Evolutionary conservation across 2,888 invertebrate genomes (phyloP).

Genomic region (Malacosoma neustria): DNA sequence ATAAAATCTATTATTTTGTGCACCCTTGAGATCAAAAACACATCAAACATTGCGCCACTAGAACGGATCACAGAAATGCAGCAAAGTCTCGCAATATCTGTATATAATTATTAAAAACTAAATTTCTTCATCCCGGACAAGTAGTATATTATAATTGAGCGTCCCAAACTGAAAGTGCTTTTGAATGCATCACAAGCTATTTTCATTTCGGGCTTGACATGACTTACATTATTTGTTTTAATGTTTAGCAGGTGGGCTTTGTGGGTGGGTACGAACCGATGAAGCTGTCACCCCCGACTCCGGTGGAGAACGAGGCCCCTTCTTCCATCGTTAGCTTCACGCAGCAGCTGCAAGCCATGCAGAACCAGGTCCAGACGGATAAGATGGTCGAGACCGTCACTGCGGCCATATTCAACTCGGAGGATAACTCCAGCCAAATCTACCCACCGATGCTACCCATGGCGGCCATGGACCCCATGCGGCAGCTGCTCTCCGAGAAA

Average conservation of each 20-base stretch:
- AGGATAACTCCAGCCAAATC: slow-evolving; percentile 43
- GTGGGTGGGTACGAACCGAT: slow-evolving; percentile 60
- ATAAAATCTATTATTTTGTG: too few relatives aligned
- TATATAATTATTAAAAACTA: too few relatives aligned
- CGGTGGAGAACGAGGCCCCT: slow-evolving; percentile 44
- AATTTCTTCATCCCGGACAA: too few relatives aligned
- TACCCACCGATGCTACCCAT: slow-evolving; percentile 42
- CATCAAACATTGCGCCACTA: too few relatives aligned
- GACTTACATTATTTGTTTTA: too few relatives aligned
- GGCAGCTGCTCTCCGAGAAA: slow-evolving; percentile 44
- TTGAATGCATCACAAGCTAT: too few relatives aligned
- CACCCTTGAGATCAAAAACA: too few relatives aligned
- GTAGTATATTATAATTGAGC: too few relatives aligned
- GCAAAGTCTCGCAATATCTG: too few relatives aligned
- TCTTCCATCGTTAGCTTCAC: slow-evolving; percentile 54
- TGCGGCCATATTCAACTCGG: slow-evolving; percentile 65
- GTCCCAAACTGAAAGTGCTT: too few relatives aligned
- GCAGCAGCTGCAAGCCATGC: slow-evolving; percentile 62
- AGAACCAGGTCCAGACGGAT: slow-evolving; percentile 67
- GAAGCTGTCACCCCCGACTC: slow-evolving; percentile 70
- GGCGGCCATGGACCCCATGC: slow-evolving; percentile 36
- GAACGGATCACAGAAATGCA: too few relatives aligned
- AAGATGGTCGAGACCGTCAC: slow-evolving; percentile 70
- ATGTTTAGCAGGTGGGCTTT: slow-evolving; percentile 44
- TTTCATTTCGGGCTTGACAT: too few relatives aligned